Conservation (phyloP, 2,113 vertebrate species). For the Caranx melampygus region DNA sequence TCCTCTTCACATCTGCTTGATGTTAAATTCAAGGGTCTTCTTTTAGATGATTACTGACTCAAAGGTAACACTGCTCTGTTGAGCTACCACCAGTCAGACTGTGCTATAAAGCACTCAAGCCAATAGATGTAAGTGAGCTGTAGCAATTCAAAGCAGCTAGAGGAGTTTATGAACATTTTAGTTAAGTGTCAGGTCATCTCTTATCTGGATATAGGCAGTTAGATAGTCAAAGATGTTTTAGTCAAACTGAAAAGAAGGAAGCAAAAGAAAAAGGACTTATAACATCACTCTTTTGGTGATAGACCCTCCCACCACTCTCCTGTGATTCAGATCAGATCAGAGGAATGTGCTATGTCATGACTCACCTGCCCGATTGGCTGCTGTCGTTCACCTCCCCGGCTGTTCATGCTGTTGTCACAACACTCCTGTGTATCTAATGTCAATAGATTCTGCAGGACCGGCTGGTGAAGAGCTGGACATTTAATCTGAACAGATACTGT, state of each 20-base stretch:
- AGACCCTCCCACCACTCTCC: background rate
- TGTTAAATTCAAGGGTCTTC: too few species aligned
- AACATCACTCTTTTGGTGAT: background rate
- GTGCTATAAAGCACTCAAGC: background rate
- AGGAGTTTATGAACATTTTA: too few species aligned
- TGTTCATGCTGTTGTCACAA: slow-evolving; percentile 59
- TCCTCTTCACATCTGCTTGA: too few species aligned
- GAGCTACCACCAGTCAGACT: background rate
- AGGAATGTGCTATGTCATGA: slow-evolving; percentile 5
- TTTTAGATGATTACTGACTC: too few species aligned
- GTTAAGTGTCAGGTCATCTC: background rate
- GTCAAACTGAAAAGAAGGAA: background rate
- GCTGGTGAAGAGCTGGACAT: background rate
- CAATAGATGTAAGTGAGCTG: background rate
- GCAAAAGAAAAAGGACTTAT: background rate
- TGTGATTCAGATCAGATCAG: slow-evolving; percentile 3
- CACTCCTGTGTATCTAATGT: slow-evolving; percentile 64
- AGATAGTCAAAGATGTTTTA: background rate
- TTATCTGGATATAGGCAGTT: background rate
- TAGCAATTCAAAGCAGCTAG: background rate
- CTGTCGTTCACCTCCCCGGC: background rate
- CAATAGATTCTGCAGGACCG: slow-evolving; percentile 45
- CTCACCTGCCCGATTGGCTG: slow-evolving; percentile 18
- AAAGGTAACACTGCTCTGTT: too few species aligned
- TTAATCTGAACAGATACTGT: background rate